phyloP scores from a whole-genome alignment of 1,140 invertebrate genomes.

The Drosophila sturtevanti region DNA sequence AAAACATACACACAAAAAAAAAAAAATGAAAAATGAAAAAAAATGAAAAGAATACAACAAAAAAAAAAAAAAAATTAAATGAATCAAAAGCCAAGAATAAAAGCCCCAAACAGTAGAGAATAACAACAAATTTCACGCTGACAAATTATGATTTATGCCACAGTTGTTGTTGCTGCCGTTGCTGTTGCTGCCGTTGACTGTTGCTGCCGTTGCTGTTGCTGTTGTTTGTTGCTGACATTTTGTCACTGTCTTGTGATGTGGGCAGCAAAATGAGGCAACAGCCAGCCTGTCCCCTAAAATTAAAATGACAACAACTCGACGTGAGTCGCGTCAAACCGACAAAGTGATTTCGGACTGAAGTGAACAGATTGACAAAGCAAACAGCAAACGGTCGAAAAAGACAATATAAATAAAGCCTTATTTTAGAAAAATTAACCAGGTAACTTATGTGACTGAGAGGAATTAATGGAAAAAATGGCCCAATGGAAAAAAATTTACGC shows the following conservation, averaged over 20 bases:
- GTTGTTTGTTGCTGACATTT: conserved; percentile 27
- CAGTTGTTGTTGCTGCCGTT: conserved; percentile 26
- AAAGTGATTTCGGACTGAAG: neutral
- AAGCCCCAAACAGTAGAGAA: conserved; percentile 33
- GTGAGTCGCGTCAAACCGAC: neutral
- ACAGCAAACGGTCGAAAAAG: neutral
- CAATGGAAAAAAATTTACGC: too few species aligned
- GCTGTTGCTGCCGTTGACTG: conserved; percentile 24
- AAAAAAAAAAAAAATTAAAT: conserved; percentile 33
- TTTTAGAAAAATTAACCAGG: neutral
- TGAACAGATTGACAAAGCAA: conserved; percentile 2
- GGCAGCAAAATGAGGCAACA: conserved; percentile 7
- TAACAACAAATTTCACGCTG: conserved; percentile 62
- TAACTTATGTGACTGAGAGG: neutral
- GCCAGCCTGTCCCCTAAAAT: conserved; percentile 2
- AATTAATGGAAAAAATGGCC: too few species aligned
- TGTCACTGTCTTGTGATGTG: conserved; percentile 10
- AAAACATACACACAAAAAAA: neutral
- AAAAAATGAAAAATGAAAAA: conserved; percentile 47
- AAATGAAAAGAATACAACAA: conserved; percentile 40
- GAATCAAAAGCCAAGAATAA: conserved; percentile 39
- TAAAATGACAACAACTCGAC: conserved; percentile 7
- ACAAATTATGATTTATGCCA: conserved; percentile 76
- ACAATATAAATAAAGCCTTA: neutral
- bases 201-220: conserved; percentile 28